Conservation (phyloP, 1,140 invertebrate genomes). For the Lordiphosa mommai region DNA sequence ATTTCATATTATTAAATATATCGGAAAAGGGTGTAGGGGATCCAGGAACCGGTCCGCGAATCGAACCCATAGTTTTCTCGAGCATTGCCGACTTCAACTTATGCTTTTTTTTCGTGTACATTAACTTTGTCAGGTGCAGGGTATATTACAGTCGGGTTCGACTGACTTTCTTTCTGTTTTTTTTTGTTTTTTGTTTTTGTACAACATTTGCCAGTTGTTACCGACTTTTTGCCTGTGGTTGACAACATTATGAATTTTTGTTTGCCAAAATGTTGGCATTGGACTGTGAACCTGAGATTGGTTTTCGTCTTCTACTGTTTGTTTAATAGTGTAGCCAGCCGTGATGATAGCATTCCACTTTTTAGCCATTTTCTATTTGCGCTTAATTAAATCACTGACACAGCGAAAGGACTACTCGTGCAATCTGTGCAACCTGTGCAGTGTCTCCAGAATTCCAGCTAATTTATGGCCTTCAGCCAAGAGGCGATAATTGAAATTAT, state of each 20-base stretch:
- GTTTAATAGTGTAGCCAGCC: conserved; percentile 1
- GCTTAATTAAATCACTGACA: conserved; percentile 61
- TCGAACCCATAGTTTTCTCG: no score
- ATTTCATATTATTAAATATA: no score
- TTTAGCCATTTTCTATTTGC: conserved; percentile 22
- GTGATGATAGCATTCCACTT: neutral
- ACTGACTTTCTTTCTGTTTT: no score
- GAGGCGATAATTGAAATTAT: conserved; percentile 76
- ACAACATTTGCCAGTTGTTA: conserved; percentile 14
- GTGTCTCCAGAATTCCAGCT: conserved; percentile 43
- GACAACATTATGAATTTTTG: conserved; percentile 33
- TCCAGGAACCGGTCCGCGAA: no score
- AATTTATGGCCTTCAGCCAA: conserved; percentile 68
- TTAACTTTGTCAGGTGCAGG: no score
- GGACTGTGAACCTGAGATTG: conserved; percentile 37
- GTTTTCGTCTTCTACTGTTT: conserved; percentile 5
- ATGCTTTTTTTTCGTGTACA: no score
- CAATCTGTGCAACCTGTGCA: conserved; percentile 48
- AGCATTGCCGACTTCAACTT: no score
- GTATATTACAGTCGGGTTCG: no score
- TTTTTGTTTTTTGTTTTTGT: conserved; percentile 14
- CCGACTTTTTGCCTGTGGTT: conserved; percentile 21
- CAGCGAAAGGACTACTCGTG: conserved; percentile 49
- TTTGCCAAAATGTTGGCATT: conserved; percentile 46
- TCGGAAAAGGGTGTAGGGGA: no score